These are phyloP conservation scores for Mirza zaza DNA, from an alignment of 2,113 vertebrate genomes.

Conservation along the genomic window DNA sequence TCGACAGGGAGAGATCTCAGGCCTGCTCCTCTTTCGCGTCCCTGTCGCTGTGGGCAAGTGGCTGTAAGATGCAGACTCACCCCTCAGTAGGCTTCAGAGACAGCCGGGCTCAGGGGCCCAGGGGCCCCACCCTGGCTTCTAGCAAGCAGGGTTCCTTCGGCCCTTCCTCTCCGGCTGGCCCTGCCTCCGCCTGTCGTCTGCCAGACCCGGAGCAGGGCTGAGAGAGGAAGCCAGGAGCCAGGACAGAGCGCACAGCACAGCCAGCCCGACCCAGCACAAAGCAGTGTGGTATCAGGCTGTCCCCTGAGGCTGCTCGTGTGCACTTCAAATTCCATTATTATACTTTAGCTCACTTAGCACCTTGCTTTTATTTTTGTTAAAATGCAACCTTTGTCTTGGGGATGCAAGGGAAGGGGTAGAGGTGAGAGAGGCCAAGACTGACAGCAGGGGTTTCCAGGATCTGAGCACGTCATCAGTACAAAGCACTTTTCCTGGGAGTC, in stretches of 20 bases:
- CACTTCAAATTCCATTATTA: neutral
- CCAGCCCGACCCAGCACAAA: accelerated
- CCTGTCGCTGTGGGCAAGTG: neutral
- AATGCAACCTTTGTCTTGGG: neutral
- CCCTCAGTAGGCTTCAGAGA: neutral
- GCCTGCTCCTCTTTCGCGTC: neutral
- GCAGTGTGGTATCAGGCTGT: neutral
- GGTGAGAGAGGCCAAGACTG: neutral
- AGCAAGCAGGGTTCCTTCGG: neutral
- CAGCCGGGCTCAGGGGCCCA: neutral
- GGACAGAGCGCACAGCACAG: accelerated
- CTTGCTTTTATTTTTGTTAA: neutral
- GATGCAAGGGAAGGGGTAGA: too few relatives aligned
- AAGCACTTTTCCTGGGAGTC: neutral
- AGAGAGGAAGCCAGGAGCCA: neutral
- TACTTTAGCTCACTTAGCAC: accelerated
- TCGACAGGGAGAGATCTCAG: neutral
- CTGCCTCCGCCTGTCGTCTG: neutral
- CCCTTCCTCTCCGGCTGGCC: neutral
- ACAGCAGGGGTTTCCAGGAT: neutral
- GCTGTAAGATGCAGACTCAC: neutral
- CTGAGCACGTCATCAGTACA: accelerated
- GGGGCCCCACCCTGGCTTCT: neutral
- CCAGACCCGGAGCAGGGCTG: neutral
- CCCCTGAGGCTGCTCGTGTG: neutral